Evolutionary conservation across 2,888 invertebrate genomes (phyloP).

Genomic region (Labia minor): DNA sequence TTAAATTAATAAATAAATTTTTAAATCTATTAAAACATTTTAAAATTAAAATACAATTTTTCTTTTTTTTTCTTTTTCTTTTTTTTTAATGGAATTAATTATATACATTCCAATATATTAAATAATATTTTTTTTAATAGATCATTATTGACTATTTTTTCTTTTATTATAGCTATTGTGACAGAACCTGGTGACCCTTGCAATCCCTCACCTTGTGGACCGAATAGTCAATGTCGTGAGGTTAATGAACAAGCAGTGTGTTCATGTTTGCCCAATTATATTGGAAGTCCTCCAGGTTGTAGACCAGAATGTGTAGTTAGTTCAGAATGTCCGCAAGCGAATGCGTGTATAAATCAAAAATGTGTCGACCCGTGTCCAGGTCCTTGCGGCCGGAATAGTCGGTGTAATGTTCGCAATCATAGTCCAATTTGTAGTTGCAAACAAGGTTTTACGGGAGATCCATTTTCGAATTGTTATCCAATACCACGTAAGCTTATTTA

Average conservation of each 20-base stretch:
- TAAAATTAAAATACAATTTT: conserved; percentile 16
- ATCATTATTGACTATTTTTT: conserved; percentile 37
- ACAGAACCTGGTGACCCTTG: conserved; percentile 34
- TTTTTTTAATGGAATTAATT: background rate
- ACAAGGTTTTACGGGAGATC: conserved; percentile 57
- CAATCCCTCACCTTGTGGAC: conserved; percentile 56
- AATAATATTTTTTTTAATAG: background rate
- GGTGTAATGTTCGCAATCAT: conserved; percentile 62
- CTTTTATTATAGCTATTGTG: conserved; percentile 22
- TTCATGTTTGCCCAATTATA: conserved; percentile 28
- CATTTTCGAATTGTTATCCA: conserved; percentile 32
- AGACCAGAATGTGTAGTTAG: conserved; percentile 65
- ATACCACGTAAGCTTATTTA: conserved; percentile 21
- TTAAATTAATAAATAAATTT: conserved; percentile 17
- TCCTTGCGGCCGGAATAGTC: conserved; percentile 59
- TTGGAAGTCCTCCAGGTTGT: conserved; percentile 39
- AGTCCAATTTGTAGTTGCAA: conserved; percentile 63
- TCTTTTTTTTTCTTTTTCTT: conserved; percentile 28
- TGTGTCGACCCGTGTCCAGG: conserved; percentile 66
- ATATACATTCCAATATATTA: too few species aligned
- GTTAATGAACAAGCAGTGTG: conserved; percentile 49
- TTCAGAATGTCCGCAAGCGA: conserved; percentile 55
- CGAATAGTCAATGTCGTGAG: conserved; percentile 67
- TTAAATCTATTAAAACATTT: too few species aligned
- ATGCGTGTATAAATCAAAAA: conserved; percentile 58